Evolutionary conservation across 2,797 vertebrate genomes (phyloP), one percentile per base, ranked within the genome.

Genomic region (Arrhamphus sclerolepis): DNA sequence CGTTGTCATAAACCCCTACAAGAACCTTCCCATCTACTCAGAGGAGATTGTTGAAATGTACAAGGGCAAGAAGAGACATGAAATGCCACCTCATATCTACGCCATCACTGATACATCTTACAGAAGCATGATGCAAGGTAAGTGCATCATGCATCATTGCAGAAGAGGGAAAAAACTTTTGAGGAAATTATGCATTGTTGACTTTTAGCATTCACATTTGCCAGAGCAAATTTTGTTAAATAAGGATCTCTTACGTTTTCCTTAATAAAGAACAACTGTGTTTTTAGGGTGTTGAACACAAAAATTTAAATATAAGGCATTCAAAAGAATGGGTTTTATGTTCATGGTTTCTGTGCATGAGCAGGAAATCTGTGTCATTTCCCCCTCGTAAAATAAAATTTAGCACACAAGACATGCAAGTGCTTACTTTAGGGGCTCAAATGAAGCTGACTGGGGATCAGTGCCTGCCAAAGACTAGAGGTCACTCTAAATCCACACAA

Each of bases 41-140:
- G 97, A 99, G 89, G 97, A 98, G 91, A 99, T 99, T 0, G 94
- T 99, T 66, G 97, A 99, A 0, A 99, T 99, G 97, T 99, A 99
- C 90, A 98, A 98, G 91, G 97, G 97, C 91, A 99, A 98, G 91
- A 99, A 99, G 87, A 93, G 97, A 57, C 97, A 98, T 0, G 97
- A 99, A 89, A 98, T 99, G 97, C 97, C 97, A 0, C 97, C 97
- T 41, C 97, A 99, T 72, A 99, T 99, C 92, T 99, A 99, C 0
- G 97, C 97, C 87, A 98, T 99, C 89, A 97, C 97, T 58, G 97
- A 99, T 88, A 98, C 95, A 0, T 92, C 97, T 61, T 98, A 99
- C 89, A 94, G 97, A 86, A 99, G 97, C 89, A 99, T 98, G 97
- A 98, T 99, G 96, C 96, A 98, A 92, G 97, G 97, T 98, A 83